phyloP scores from a whole-genome alignment of 2,113 vertebrate genomes.

The Thunnus thynnus region DNA sequence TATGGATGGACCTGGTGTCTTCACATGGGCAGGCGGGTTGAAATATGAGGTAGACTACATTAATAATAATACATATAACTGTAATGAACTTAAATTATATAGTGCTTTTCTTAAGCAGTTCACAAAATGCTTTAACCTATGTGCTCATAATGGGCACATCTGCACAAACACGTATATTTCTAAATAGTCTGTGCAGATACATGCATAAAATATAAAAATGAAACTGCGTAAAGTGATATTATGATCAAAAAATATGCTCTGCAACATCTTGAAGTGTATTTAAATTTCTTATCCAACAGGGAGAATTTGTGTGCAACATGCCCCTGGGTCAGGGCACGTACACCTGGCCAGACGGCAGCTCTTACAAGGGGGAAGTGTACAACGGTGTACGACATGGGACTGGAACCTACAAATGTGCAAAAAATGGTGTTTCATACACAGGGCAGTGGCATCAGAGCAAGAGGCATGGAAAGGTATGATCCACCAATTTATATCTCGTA shows the following conservation, averaged over 20 bases:
- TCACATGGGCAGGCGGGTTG: conserved; percentile 87
- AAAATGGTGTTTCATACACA: conserved; percentile 79
- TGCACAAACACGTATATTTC: not conserved
- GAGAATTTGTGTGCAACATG: conserved; percentile 89
- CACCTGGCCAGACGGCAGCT: conserved; percentile 90
- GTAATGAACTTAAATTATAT: not conserved
- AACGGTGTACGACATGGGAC: conserved; percentile 87
- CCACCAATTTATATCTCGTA: not conserved
- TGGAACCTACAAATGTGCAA: conserved; percentile 86
- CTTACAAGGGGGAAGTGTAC: conserved; percentile 88
- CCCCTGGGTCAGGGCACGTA: conserved; percentile 86
- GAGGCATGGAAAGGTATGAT: conserved; percentile 90
- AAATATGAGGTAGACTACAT: conserved; percentile 89
- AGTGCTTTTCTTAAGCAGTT: not conserved
- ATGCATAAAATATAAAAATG: not conserved
- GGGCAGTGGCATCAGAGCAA: conserved; percentile 90
- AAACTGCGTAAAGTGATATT: not conserved
- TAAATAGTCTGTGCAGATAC: not conserved
- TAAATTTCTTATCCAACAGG: conserved; percentile 80
- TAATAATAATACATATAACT: not conserved
- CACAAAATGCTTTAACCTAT: not conserved
- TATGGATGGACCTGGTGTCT: conserved; percentile 91
- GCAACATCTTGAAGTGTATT: not conserved
- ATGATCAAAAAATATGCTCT: not conserved
- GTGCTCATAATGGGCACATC: not conserved